phyloP scores from a whole-genome alignment of 2,797 vertebrate genomes.

The Fistularia commersonii region DNA sequence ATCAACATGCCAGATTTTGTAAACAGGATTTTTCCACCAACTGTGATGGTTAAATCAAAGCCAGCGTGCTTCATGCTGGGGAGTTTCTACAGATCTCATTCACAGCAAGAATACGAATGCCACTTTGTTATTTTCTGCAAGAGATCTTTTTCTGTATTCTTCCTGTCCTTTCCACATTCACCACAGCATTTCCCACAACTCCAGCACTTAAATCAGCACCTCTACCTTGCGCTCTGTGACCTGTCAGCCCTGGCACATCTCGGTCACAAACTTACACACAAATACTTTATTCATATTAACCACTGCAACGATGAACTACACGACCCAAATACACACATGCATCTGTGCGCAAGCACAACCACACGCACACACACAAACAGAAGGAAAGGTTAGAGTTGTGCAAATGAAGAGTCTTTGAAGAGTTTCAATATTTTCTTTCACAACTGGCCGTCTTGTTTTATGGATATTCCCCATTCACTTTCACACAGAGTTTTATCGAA shows the following conservation, averaged over 20 bases:
- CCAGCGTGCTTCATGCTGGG: too few species aligned
- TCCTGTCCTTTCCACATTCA: constrained; percentile 11
- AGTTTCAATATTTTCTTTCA: constrained; percentile 4
- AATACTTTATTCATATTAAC: neutral
- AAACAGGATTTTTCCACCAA: too few species aligned
- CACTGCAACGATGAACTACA: too few species aligned
- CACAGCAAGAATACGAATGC: neutral
- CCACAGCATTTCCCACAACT: constrained; percentile 16
- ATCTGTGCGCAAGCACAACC: constrained; percentile 1
- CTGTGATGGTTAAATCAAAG: too few species aligned
- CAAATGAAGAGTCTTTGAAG: constrained; percentile 31
- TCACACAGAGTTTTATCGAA: constrained; percentile 14
- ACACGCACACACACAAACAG: constrained; percentile 6
- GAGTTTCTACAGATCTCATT: neutral
- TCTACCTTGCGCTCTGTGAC: constrained; percentile 48
- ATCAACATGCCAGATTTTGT: too few species aligned
- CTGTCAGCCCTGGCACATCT: constrained; percentile 40
- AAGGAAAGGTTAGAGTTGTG: constrained; percentile 6
- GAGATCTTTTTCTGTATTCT: constrained; percentile 9
- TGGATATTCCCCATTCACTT: constrained; percentile 41
- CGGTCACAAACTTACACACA: constrained; percentile 1
- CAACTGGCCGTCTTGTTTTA: constrained; percentile 37
- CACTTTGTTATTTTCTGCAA: constrained; percentile 1
- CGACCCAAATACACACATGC: neutral
- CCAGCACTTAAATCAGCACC: constrained; percentile 47